Base-by-base conservation (phyloP, 2,113 vertebrate genomes). In the Rattus norvegicus region DNA sequence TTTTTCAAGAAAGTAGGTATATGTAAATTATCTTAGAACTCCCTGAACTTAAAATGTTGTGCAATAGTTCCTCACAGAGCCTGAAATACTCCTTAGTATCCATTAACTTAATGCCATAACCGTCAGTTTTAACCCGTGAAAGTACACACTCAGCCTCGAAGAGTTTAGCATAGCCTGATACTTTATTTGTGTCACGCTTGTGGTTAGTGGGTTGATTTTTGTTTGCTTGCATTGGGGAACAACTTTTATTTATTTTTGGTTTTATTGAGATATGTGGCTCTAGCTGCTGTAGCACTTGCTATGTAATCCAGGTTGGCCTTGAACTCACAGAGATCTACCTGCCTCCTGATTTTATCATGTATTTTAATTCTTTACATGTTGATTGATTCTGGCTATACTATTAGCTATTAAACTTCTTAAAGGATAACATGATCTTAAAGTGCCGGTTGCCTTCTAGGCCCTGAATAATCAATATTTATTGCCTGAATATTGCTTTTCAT, bases 341-440 rank as follows among this genome's bases (percentile, higher is more conserved):
- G 26, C 59, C 80, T 89, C 24, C 59, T 92, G 17, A 69, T 80
- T 76, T 87, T 61, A 76, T 69, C 83, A 69, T 90, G 67, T 79
- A 67, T 97, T 95, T 96, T 79, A 80, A 63, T 90, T 30, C 33
- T 77, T 72, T 76, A 20, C n/a, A 26, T 81, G 30, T 89, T 80
- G 83, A 92, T 96, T 90, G 75, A 93, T 83, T 2, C 36, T 94
- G 52, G 17, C 52, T 81, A 19, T 94, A 59, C 59, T 94, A 79
- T 93, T 91, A 96, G 54, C 7, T n/a, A 47, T 94, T 96, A 81
- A 81, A 65, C 70, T 77, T 86, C 17, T 97, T 76, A 39, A 77
- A 92, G 84, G 47, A 63, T 79, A 92, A 76, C 13, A 33, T 63
- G 70, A 65, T 92, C 94, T 81, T 93, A 94, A 97, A 77, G 22